Evolutionary conservation across 2,888 invertebrate species (phyloP).

Genomic region (Tridacna gigas): DNA sequence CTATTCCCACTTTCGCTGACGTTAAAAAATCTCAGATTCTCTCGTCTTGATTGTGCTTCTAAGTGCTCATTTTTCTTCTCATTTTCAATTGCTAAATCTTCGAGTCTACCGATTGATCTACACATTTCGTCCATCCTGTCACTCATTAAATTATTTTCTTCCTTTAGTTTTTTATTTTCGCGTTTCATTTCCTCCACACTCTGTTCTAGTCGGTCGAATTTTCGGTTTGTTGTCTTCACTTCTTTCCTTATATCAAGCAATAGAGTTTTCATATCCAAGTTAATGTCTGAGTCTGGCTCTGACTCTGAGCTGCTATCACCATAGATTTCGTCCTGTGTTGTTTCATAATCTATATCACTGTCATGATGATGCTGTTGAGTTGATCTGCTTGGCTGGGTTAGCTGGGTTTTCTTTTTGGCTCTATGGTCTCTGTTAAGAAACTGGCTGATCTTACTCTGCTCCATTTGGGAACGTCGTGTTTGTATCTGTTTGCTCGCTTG

Average conservation of each 20-base stretch:
- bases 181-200: conserved; percentile 3
- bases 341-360: not conserved
- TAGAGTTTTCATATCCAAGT: conserved; percentile 4
- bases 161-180: not conserved
- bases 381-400: too few relatives aligned
- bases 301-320: not conserved
- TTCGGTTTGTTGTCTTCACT: conserved; percentile 9
- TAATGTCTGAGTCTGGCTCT: not conserved
- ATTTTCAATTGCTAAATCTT: too few relatives aligned
- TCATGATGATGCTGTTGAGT: not conserved
- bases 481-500: too few relatives aligned
- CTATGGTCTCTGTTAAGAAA: too few relatives aligned
- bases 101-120: conserved; percentile 7
- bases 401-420: too few relatives aligned
- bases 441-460: too few relatives aligned
- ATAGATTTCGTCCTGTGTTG: not conserved
- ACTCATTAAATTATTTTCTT: conserved; percentile 7
- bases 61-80: conserved; percentile 9
- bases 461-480: too few relatives aligned
- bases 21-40: conserved; percentile 7
- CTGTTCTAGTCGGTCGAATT: conserved; percentile 5
- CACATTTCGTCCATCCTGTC: conserved; percentile 2
- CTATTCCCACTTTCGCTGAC: not conserved
- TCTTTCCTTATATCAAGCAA: conserved; percentile 7
- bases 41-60: conserved; percentile 8